phyloP scores from a whole-genome alignment of 2,113 vertebrate species.

The Marcusenius ussheri region DNA sequence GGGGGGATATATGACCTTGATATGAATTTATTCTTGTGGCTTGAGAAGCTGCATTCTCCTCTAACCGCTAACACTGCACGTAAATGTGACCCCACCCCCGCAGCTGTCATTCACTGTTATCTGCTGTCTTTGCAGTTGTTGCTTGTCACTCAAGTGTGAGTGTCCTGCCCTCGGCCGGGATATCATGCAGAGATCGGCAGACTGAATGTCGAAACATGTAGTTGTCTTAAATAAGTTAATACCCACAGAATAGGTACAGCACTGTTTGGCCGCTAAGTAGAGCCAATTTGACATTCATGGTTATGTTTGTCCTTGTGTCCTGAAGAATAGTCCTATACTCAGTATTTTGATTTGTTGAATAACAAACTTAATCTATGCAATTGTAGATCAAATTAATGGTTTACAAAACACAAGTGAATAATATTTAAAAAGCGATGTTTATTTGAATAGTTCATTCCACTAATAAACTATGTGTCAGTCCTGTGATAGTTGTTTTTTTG shows the following conservation, averaged over 20 bases:
- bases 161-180: background rate
- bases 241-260: background rate
- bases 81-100: background rate
- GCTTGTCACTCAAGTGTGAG: background rate
- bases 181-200: background rate
- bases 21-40: background rate
- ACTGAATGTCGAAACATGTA: background rate
- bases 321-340: background rate
- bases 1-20: background rate
- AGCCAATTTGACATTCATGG: background rate
- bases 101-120: conserved; percentile 22
- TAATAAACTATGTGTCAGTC: background rate
- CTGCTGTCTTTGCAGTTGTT: conserved; percentile 7
- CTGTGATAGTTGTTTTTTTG: background rate
- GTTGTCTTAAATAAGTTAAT: background rate
- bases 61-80: background rate
- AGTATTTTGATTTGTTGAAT: background rate
- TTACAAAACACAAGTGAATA: background rate
- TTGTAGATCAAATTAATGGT: background rate
- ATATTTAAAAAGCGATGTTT: background rate
- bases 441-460: background rate
- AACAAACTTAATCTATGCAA: background rate
- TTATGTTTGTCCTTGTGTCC: background rate
- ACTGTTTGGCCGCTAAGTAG: background rate
- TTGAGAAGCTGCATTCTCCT: conserved; percentile 5